Percentiles rank a stretch among this genome's conserved stretches.
Evolutionary conservation across 1,140 invertebrate species (phyloP).

Genomic region (Anoplolepis gracilipes): DNA sequence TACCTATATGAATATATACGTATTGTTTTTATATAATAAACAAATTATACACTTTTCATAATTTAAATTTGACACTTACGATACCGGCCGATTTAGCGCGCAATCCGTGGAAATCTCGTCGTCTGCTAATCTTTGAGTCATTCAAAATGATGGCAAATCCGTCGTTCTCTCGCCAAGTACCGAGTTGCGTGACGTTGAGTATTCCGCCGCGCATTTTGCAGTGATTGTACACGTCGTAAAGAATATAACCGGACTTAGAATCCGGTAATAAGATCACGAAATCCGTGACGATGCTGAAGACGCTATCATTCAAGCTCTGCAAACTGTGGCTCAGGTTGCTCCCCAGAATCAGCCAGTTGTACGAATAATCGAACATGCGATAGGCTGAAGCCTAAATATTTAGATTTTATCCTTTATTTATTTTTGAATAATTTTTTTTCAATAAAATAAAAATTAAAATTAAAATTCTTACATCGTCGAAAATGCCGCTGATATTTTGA

Average conservation of each 20-base stretch:
- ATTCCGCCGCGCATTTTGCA: constrained; percentile 67
- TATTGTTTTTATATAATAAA: background rate
- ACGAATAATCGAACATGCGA: constrained; percentile 62
- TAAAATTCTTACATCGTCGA: constrained; percentile 52
- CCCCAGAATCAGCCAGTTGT: constrained; percentile 69
- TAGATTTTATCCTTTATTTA: constrained; percentile 5
- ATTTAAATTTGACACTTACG: constrained; percentile 40
- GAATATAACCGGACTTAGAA: constrained; percentile 13
- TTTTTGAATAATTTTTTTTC: background rate
- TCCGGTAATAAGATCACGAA: constrained; percentile 53
- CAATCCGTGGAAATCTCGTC: constrained; percentile 57
- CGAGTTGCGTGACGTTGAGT: constrained; percentile 60
- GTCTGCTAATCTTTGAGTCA: constrained; percentile 51
- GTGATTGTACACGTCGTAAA: constrained; percentile 73
- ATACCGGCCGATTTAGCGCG: constrained; percentile 28
- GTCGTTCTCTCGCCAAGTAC: constrained; percentile 48
- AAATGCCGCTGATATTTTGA: constrained; percentile 36
- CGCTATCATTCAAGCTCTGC: constrained; percentile 61
- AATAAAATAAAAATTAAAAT: background rate
- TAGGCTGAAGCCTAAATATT: constrained; percentile 35
- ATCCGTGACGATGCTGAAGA: constrained; percentile 69
- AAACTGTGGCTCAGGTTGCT: constrained; percentile 16
- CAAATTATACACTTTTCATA: background rate
- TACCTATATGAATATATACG: constrained; percentile 28
- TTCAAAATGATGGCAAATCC: constrained; percentile 48